Evolutionary conservation across 53 echinoderm and acorn worm genomes (phyloP).

Genomic region (Actinopyga echinites): DNA sequence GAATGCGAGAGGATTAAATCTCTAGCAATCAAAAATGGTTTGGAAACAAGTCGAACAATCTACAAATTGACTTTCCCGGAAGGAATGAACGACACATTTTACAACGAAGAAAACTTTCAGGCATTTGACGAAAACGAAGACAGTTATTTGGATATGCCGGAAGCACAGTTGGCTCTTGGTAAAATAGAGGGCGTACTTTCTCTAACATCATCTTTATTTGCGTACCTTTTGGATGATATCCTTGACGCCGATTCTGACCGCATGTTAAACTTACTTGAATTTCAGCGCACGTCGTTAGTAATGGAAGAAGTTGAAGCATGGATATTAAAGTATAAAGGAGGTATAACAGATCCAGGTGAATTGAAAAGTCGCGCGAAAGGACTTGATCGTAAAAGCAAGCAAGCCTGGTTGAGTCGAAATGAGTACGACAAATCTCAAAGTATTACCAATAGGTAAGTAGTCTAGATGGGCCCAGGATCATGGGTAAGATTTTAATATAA

Average conservation of each 20-base stretch:
- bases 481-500: not conserved
- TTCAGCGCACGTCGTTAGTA: not conserved
- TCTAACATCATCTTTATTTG: not conserved
- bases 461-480: too few species aligned
- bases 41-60: not conserved
- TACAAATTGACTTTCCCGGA: not conserved
- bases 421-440: not conserved
- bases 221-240: not conserved
- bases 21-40: not conserved
- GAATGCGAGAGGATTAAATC: not conserved
- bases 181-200: slow-evolving; percentile 6
- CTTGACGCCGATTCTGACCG: not conserved
- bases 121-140: not conserved
- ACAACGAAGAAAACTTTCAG: not conserved
- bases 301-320: not conserved
- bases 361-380: not conserved
- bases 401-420: not conserved
- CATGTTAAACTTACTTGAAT: not conserved
- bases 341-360: not conserved
- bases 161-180: not conserved
- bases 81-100: not conserved
- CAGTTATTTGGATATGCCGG: not conserved
- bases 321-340: not conserved
- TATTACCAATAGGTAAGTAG: not conserved
- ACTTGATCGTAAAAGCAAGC: not conserved